Evolutionary conservation across 2,113 vertebrate genomes (phyloP).

Genomic region (Saccopteryx bilineata): DNA sequence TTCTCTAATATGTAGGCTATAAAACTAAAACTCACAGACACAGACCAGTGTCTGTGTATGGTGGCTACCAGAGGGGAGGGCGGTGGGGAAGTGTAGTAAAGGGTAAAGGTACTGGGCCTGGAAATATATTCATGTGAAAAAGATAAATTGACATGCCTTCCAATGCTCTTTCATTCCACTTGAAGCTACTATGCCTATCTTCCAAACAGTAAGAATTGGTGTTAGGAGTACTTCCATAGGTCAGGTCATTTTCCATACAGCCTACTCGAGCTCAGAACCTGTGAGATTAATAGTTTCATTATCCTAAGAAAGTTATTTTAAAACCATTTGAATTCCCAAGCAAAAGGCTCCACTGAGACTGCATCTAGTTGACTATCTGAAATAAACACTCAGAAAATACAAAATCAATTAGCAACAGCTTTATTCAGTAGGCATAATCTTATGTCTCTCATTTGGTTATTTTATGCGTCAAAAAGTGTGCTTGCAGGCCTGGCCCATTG

Average conservation of each 20-base stretch:
- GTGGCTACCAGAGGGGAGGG: background rate
- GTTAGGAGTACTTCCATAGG: background rate
- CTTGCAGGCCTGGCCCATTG: too few relatives aligned
- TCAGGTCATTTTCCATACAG: background rate
- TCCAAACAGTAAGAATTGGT: background rate
- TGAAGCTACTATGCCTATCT: background rate
- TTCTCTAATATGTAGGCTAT: background rate
- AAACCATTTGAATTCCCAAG: background rate
- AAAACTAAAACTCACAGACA: background rate
- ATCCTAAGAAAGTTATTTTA: background rate
- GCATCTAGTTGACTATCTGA: background rate
- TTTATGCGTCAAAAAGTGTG: background rate
- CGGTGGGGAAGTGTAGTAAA: background rate
- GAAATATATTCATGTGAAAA: conserved; percentile 5
- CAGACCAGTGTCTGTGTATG: background rate
- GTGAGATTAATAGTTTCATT: background rate
- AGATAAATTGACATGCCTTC: background rate
- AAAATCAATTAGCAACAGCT: background rate
- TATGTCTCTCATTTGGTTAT: background rate
- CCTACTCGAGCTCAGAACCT: background rate
- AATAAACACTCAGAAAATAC: background rate
- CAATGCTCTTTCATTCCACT: background rate
- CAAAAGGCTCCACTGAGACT: background rate
- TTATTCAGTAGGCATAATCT: background rate
- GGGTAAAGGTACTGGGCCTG: background rate